phyloP scores from a whole-genome alignment of 2,113 vertebrate genomes.

The Solea solea region DNA sequence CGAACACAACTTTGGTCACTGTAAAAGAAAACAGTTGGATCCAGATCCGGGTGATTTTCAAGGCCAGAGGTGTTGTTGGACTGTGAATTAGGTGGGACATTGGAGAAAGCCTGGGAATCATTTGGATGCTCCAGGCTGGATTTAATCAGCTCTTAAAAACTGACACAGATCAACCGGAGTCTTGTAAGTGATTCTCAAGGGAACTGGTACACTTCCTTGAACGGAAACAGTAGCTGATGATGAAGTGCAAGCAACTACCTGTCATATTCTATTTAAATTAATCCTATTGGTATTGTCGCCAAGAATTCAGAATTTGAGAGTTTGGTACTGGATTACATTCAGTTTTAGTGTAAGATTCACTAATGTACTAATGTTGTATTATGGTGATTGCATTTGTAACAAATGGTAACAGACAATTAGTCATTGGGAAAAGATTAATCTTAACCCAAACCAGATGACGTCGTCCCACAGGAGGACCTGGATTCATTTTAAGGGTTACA shows the following conservation, averaged over 20 bases:
- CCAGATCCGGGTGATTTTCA: constrained; percentile 28
- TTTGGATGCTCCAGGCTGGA: constrained; percentile 44
- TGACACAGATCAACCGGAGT: constrained; percentile 41
- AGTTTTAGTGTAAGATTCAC: too few species aligned
- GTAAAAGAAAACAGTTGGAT: not conserved
- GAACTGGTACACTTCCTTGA: constrained; percentile 56
- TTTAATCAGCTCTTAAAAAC: constrained; percentile 48
- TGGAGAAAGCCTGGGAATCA: constrained; percentile 24
- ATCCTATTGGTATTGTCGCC: not conserved
- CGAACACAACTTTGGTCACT: constrained; percentile 3
- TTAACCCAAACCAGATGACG: constrained; percentile 36
- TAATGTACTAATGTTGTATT: too few species aligned
- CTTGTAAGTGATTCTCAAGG: constrained; percentile 46
- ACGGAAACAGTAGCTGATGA: constrained; percentile 38
- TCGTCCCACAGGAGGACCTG: constrained; percentile 14
- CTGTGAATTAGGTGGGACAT: constrained; percentile 17
- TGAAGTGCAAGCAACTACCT: constrained; percentile 9
- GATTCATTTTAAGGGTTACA: constrained; percentile 14
- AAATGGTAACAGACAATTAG: constrained; percentile 14
- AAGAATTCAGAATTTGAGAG: too few species aligned
- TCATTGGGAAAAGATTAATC: constrained; percentile 16
- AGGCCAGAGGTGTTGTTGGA: constrained; percentile 25
- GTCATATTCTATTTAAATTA: constrained; percentile 19
- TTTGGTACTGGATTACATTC: too few species aligned
- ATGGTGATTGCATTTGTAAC: constrained; percentile 1